Conservation (phyloP, 2,113 vertebrate genomes). For the Illadopsis cleaveri region DNA sequence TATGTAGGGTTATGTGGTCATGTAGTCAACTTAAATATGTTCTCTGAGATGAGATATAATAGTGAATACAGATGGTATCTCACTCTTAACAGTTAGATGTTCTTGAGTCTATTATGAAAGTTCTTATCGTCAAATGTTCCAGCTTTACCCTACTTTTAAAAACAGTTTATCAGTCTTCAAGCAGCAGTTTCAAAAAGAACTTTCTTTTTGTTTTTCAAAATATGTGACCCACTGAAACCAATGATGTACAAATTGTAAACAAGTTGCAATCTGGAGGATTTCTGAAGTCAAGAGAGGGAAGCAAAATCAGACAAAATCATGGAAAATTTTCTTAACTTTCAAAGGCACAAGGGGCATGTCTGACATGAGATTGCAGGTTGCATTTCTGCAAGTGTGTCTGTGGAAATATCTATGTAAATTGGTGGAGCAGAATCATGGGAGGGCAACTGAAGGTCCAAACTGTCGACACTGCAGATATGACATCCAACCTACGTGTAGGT, state of each 20-base stretch:
- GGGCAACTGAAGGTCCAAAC: neutral
- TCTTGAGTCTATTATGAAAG: neutral
- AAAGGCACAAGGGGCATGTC: neutral
- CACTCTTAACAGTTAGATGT: neutral
- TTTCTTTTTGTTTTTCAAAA: neutral
- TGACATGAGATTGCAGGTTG: neutral
- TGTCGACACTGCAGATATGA: neutral
- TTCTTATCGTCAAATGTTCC: neutral
- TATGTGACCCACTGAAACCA: neutral
- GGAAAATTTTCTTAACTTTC: neutral
- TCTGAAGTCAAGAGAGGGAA: neutral
- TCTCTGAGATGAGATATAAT: neutral
- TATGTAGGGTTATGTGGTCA: neutral
- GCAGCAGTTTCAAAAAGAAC: neutral
- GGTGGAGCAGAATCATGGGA: neutral
- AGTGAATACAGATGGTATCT: neutral
- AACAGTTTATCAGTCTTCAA: neutral
- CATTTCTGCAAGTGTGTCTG: neutral
- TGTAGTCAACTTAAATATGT: neutral
- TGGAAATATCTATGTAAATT: neutral
- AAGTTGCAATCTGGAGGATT: neutral
- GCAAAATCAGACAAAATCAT: neutral
- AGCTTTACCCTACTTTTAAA: neutral
- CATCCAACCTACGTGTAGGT: fast-evolving
- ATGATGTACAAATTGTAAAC: neutral